Evolutionary conservation across 2,888 invertebrate genomes (phyloP), one percentile per base, ranked within the genome.

Genomic region (Alloscopus bannaensis): DNA sequence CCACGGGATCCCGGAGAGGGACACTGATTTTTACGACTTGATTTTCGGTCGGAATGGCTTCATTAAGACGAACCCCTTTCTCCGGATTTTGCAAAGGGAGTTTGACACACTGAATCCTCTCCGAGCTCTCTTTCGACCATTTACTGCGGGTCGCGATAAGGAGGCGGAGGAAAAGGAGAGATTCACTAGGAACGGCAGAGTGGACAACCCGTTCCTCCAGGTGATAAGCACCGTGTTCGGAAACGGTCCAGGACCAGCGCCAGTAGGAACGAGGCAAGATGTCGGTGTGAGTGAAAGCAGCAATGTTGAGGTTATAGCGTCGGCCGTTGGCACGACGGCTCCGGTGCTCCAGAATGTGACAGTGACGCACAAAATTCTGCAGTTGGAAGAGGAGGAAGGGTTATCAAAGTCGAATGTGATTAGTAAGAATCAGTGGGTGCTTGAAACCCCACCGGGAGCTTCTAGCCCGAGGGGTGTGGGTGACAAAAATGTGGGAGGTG

Each of bases 131-230:
- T 69, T 76, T 20, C 60, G 64, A 18, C 76, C 76, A 24, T 69
- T 77, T 55, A 57, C 57, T 3, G 22, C 47, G 4, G 20, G 36
- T n/a, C 22, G 28, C 1, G 20, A 16, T 13, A 16, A 2, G 24
- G 65, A 68, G 6, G 24, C 13, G 18, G 69, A 64, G 20, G 76
- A 11, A 2, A 59, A 62, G 31, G 76, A 76, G 22, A 76, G 76
- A 40, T 76, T 76, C 29, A 76, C 76, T 8, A 62, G 76, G 47
- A 69, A 77, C 28, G 76, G 76, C 0, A 47, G 68, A 16, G 11
- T 77, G 8, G 76, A 77, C 29, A 77, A 77, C 42, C 76, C 76
- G 1, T 64, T 77, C n/a, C 36, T 77, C 22, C 76, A 77, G 20
- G 55, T 77, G 13, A 62, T 77, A 6, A 69, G 76, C 26, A 64